phyloP scores from a whole-genome alignment of 1,140 invertebrate genomes.

The Palaemon carinicauda region DNA sequence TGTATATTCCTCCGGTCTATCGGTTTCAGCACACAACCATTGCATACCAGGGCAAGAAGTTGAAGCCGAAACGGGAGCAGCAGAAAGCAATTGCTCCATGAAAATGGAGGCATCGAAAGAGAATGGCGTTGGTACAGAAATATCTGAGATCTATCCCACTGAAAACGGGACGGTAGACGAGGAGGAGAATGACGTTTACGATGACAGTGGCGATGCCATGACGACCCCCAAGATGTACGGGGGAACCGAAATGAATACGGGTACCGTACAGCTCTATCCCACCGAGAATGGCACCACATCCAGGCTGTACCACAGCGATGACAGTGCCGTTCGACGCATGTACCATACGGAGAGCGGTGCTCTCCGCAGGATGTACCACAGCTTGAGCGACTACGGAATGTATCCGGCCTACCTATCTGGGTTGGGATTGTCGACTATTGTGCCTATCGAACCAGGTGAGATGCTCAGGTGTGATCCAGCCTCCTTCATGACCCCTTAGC shows the following conservation, averaged over 20 bases:
- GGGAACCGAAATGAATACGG: background rate
- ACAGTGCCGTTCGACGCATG: conserved; percentile 4
- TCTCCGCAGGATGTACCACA: conserved; percentile 35
- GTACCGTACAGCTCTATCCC: background rate
- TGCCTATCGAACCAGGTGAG: conserved; percentile 38
- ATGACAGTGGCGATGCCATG: background rate
- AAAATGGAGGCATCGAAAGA: background rate
- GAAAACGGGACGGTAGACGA: background rate
- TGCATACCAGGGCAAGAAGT: too few relatives aligned
- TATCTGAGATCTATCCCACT: background rate
- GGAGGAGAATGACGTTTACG: too few relatives aligned
- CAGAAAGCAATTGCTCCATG: too few relatives aligned
- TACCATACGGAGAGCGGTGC: background rate
- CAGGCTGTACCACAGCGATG: conserved; percentile 28
- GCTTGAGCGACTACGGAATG: conserved; percentile 39
- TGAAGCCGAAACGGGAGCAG: too few relatives aligned
- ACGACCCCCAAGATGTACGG: too few relatives aligned
- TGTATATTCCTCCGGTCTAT: too few relatives aligned
- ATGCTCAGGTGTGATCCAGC: background rate
- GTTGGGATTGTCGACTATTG: conserved; percentile 37
- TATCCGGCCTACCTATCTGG: conserved; percentile 33
- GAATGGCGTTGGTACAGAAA: background rate
- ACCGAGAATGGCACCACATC: background rate
- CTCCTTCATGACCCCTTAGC: background rate
- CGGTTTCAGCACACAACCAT: too few relatives aligned